Evolutionary conservation across 2,888 invertebrate species (phyloP).

Genomic region (Periphyllus acericola): DNA sequence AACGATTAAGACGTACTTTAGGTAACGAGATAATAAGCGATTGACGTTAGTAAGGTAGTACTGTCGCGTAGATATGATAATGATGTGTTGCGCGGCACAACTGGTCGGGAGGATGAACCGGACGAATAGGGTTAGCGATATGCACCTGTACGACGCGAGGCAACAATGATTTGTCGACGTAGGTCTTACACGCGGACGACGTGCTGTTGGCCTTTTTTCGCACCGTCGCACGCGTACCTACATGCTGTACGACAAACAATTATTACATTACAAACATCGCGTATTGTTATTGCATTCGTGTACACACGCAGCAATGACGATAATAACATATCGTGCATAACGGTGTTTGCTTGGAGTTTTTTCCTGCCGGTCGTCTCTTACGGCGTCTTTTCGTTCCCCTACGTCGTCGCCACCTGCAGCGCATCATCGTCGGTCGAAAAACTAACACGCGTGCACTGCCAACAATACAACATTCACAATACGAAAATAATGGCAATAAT

Average conservation of each 20-base stretch:
- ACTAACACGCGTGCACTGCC: constrained; percentile 29
- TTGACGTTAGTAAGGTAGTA: too few species aligned
- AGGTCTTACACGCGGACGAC: neutral
- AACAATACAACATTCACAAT: constrained; percentile 12
- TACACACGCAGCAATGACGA: neutral
- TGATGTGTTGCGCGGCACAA: too few species aligned
- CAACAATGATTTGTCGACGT: too few species aligned
- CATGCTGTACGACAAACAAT: neutral
- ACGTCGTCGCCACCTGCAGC: neutral
- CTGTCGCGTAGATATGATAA: too few species aligned
- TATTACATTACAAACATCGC: neutral
- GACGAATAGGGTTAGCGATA: too few species aligned
- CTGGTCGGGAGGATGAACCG: too few species aligned
- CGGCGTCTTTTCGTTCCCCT: constrained; percentile 12
- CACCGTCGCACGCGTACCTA: neutral
- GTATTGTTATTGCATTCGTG: neutral
- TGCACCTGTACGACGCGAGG: too few species aligned
- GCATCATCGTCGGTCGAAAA: neutral
- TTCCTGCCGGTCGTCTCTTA: neutral
- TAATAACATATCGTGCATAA: neutral
- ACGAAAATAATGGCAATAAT: constrained; percentile 11
- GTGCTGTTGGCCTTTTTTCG: neutral
- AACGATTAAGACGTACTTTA: too few species aligned
- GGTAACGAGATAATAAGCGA: too few species aligned
- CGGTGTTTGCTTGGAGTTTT: constrained; percentile 26